A percentile compares a stretch with the other conserved stretches of the same genome.
These are phyloP conservation scores for Pseudopipra pipra DNA, from an alignment of 2,113 vertebrate species.

Conservation along the genomic window DNA sequence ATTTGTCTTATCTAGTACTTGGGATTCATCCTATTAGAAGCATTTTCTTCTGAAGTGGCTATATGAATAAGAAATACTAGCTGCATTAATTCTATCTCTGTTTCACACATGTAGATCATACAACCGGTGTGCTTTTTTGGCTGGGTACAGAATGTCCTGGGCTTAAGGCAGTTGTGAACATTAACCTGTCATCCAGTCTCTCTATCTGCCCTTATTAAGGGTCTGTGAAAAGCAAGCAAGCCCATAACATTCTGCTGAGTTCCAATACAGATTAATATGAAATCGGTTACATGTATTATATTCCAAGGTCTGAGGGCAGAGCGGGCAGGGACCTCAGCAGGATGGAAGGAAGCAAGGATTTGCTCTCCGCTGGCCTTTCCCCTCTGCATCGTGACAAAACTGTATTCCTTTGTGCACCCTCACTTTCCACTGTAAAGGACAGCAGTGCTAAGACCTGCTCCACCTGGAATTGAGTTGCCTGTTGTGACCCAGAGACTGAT, in stretches of 20 bases:
- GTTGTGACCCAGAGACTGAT: not conserved
- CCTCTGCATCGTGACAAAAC: accelerated
- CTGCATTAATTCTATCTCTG: not conserved
- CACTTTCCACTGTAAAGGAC: not conserved
- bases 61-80: not conserved
- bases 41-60: slow-evolving; percentile 21
- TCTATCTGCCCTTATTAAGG: not conserved
- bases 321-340: not conserved
- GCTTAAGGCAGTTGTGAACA: not conserved
- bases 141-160: not conserved
- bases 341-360: not conserved
- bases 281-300: not conserved
- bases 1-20: not conserved
- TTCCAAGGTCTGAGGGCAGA: not conserved
- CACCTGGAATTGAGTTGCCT: not conserved
- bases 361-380: not conserved
- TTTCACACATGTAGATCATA: not conserved
- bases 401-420: not conserved
- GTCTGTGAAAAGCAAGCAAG: not conserved
- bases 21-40: not conserved
- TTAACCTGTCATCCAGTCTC: not conserved
- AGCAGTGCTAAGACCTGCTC: not conserved
- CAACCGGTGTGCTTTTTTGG: not conserved
- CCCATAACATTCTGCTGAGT: not conserved
- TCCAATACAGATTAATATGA: not conserved